Conservation (phyloP, 2,113 vertebrate species). For the Tricholaema leucomelas region DNA sequence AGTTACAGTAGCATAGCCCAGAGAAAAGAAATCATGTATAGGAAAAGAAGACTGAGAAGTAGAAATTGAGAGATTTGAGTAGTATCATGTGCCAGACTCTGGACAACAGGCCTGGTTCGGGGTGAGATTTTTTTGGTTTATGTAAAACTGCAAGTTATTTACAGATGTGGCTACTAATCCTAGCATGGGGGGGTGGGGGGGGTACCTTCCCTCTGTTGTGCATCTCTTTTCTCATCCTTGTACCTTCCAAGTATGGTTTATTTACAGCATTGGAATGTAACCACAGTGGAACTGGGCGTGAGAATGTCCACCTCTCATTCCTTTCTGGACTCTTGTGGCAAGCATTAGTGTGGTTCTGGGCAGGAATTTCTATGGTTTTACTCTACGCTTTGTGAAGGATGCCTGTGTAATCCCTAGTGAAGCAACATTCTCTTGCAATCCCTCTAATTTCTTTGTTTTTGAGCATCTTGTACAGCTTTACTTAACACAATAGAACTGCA, state of each 20-base stretch:
- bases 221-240: neutral
- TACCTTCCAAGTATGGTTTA: neutral
- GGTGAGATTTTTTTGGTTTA: neutral
- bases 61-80: neutral
- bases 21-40: neutral
- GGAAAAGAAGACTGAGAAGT: neutral
- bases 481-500: constrained; percentile 17
- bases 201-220: neutral
- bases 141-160: neutral
- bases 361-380: constrained; percentile 24
- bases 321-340: constrained; percentile 2
- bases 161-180: neutral
- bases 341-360: neutral
- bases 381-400: neutral
- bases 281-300: neutral
- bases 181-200: neutral
- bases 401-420: constrained; percentile 8
- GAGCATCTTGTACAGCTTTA: constrained; percentile 43
- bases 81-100: neutral
- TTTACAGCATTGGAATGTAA: neutral
- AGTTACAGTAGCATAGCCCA: neutral
- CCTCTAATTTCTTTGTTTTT: constrained; percentile 26
- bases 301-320: neutral
- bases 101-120: neutral
- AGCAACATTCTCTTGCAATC: constrained; percentile 1